Percentiles rank a stretch among this genome's conserved stretches.
These are phyloP conservation scores for Phaethon lepturus DNA, from an alignment of 2,113 vertebrate genomes.

Conservation along the genomic window DNA sequence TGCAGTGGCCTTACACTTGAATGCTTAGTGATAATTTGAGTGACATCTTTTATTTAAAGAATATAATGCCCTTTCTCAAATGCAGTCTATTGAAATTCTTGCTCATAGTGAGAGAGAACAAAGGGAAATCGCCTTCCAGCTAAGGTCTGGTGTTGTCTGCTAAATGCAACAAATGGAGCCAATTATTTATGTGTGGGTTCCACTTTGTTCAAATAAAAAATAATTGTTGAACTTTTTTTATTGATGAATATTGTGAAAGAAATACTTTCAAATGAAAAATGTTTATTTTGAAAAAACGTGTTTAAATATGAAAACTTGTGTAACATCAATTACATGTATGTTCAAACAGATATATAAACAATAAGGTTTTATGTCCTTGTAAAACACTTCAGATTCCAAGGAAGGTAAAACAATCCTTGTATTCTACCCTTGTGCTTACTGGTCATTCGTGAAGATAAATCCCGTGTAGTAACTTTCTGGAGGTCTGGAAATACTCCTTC, in stretches of 20 bases:
- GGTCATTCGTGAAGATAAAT: not conserved
- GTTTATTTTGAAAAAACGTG: not conserved
- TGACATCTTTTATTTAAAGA: not conserved
- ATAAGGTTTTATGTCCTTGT: not conserved
- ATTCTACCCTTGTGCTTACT: not conserved
- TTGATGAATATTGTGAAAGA: not conserved
- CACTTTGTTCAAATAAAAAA: not conserved
- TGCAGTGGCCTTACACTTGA: not conserved
- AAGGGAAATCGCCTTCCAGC: not conserved
- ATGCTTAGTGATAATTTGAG: not conserved
- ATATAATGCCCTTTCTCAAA: not conserved
- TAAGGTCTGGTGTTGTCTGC: not conserved
- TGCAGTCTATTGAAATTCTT: not conserved
- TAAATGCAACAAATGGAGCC: not conserved
- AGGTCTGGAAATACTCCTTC: not conserved
- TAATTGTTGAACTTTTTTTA: not conserved
- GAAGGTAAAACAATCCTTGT: not conserved
- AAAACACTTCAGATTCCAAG: not conserved
- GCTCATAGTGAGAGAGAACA: not conserved
- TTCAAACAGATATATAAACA: accelerated
- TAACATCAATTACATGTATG: not conserved
- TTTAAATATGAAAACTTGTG: not conserved
- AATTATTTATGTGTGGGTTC: not conserved
- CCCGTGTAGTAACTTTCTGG: not conserved
- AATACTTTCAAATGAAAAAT: not conserved